Conservation (phyloP, 2,113 vertebrate genomes). For the Aspiorhynchus laticeps region DNA sequence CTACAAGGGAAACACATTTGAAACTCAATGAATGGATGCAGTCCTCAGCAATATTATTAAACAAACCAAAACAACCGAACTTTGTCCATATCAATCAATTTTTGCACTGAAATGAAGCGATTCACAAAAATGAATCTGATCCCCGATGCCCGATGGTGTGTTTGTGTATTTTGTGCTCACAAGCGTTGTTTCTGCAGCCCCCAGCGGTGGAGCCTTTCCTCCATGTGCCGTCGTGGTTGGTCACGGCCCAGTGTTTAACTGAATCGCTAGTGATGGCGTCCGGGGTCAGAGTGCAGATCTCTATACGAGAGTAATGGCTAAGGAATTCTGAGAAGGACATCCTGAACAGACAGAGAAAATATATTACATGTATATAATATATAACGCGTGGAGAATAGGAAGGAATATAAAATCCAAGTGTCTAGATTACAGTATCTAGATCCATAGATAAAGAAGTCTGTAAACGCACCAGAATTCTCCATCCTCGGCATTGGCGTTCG, state of each 20-base stretch:
- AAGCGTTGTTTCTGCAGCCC: slow-evolving; percentile 88
- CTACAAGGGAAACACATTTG: too few species aligned
- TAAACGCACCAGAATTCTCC: slow-evolving; percentile 89
- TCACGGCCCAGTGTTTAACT: slow-evolving; percentile 89
- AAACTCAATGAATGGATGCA: too few species aligned
- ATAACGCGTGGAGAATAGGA: too few species aligned
- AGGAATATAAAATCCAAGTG: not conserved
- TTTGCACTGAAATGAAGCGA: not conserved
- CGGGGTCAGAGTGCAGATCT: slow-evolving; percentile 94
- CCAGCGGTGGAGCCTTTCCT: slow-evolving; percentile 90
- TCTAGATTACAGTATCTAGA: not conserved
- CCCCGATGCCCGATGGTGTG: too few species aligned
- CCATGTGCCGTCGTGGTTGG: slow-evolving; percentile 88
- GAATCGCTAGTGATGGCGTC: slow-evolving; percentile 82
- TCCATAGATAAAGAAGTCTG: not conserved
- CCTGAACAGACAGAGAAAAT: slow-evolving; percentile 69
- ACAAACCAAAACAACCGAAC: not conserved
- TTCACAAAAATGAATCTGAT: not conserved
- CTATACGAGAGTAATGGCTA: slow-evolving; percentile 87
- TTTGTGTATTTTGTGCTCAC: slow-evolving; percentile 57
- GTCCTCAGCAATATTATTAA: not conserved
- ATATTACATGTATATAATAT: not conserved
- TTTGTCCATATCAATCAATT: not conserved
- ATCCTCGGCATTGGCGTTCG: slow-evolving; percentile 82
- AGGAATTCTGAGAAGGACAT: slow-evolving; percentile 90